A percentile compares a stretch with the other conserved stretches of the same genome.
Evolutionary conservation across 1,140 invertebrate species (phyloP).

Genomic region (Caerostris extrusa): DNA sequence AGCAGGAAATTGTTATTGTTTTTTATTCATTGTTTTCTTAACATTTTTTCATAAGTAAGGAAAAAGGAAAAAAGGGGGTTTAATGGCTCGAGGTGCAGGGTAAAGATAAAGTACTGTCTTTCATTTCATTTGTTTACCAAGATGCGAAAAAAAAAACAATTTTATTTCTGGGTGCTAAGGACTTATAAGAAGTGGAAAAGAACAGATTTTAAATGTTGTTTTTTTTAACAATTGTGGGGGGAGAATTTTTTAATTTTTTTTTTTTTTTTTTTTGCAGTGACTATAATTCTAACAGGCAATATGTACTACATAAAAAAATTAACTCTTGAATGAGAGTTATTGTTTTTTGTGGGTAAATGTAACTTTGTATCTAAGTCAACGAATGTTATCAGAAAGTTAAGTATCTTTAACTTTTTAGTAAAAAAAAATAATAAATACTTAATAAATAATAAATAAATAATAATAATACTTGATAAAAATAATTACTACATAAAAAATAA

Average conservation of each 20-base stretch:
- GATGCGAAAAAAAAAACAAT: slow-evolving; percentile 20
- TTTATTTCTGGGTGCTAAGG: neutral
- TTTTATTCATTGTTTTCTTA: slow-evolving; percentile 35
- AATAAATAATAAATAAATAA: no score
- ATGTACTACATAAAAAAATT: neutral
- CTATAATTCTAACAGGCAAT: neutral
- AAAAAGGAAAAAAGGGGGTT: neutral
- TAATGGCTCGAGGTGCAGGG: neutral
- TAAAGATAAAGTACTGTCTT: slow-evolving; percentile 1
- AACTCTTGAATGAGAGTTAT: neutral
- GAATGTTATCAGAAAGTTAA: no score
- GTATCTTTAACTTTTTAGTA: no score
- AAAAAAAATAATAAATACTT: no score
- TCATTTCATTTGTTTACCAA: slow-evolving; percentile 23
- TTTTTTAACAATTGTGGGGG: neutral
- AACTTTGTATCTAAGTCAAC: no score
- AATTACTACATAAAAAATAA: no score
- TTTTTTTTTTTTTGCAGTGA: neutral
- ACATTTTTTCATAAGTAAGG: no score
- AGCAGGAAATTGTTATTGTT: slow-evolving; percentile 22
- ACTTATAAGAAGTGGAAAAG: neutral
- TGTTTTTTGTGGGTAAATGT: no score
- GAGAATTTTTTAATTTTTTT: neutral
- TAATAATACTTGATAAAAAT: no score
- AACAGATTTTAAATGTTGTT: neutral